Conservation (phyloP, 2,797 vertebrate genomes). For the Anabas testudineus region DNA sequence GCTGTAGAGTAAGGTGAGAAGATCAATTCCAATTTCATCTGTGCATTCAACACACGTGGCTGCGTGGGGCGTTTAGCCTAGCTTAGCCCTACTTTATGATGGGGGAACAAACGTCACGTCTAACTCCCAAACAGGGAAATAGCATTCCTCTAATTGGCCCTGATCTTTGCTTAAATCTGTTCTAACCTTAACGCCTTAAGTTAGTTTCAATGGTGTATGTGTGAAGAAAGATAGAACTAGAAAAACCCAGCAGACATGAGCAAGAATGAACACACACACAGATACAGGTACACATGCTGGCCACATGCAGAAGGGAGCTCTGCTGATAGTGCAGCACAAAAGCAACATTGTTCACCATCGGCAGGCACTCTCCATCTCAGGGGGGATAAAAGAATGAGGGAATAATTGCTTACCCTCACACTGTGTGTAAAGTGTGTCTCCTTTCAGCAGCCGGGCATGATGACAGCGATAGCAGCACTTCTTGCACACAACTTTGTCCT, state of each 20-base stretch:
- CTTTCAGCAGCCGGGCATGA: constrained; percentile 52
- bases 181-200: background rate
- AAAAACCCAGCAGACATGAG: background rate
- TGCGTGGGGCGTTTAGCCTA: constrained; percentile 43
- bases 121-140: background rate
- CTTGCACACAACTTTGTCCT: constrained; percentile 10
- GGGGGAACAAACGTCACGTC: background rate
- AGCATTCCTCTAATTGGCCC: background rate
- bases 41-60: constrained; percentile 20
- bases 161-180: background rate
- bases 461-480: constrained; percentile 27
- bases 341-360: constrained; percentile 55
- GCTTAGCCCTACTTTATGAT: constrained; percentile 12
- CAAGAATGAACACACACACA: background rate
- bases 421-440: constrained; percentile 54
- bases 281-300: background rate
- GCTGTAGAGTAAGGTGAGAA: constrained; percentile 21
- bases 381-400: constrained; percentile 43
- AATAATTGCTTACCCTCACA: constrained; percentile 70
- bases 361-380: constrained; percentile 41
- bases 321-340: constrained; percentile 52
- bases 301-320: constrained; percentile 9
- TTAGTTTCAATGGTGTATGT: background rate
- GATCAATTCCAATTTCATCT: constrained; percentile 48
- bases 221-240: background rate